phyloP scores from a whole-genome alignment of 2,888 invertebrate genomes.

The Caenorhabditis sulstoni region DNA sequence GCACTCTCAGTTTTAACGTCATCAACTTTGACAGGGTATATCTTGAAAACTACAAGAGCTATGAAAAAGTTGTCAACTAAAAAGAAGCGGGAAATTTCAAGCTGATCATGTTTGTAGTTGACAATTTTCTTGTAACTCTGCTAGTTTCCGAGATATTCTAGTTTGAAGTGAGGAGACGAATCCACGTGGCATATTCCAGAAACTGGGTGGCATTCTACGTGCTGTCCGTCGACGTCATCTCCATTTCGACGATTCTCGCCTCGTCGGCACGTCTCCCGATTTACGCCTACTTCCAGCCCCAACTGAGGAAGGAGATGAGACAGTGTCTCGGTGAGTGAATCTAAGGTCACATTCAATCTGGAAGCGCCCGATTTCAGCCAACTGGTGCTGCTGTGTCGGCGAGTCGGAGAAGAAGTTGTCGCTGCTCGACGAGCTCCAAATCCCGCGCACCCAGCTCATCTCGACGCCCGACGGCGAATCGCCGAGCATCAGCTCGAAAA shows the following conservation, averaged over 20 bases:
- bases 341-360: too few relatives aligned
- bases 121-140: too few relatives aligned
- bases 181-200: conserved; percentile 59
- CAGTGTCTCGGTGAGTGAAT: conserved; percentile 58
- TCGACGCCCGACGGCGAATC: conserved; percentile 52
- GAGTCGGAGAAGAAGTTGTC: conserved; percentile 36
- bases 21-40: background rate
- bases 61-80: too few relatives aligned
- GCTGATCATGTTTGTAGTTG: too few relatives aligned
- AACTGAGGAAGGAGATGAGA: conserved; percentile 65
- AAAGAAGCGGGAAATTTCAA: too few relatives aligned
- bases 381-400: conserved; percentile 28
- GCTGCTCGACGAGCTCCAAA: conserved; percentile 40
- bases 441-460: conserved; percentile 52
- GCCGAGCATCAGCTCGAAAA: conserved; percentile 54
- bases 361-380: conserved; percentile 14
- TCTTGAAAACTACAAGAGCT: too few relatives aligned
- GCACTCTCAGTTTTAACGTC: background rate
- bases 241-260: conserved; percentile 67
- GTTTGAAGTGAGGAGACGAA: too few relatives aligned
- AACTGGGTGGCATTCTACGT: conserved; percentile 65
- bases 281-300: conserved; percentile 69
- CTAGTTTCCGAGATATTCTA: too few relatives aligned
- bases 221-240: conserved; percentile 69
- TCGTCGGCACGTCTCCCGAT: conserved; percentile 71